Base-by-base conservation (phyloP, 2,113 vertebrate species). In the Syngnathus typhle region DNA sequence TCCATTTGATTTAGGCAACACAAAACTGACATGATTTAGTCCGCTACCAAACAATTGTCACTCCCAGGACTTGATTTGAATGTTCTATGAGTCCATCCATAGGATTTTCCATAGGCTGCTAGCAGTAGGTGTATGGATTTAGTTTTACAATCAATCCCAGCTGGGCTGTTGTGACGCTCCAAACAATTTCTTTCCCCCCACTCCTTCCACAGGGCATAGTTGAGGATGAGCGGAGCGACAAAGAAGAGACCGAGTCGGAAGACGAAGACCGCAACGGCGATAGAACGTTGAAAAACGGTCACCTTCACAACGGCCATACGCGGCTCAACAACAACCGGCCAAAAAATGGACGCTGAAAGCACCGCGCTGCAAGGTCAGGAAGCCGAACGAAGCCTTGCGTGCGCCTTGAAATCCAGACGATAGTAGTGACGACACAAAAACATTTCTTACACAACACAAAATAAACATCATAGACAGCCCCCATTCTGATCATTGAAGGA, bases 191-290 rank as follows among this genome's bases (percentile, higher is more conserved):
- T 18, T 44, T 37, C 7, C 60, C 51, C 46, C 46, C 5, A 16
- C 72, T 5, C 5, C 3, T 11, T 49, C 16, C 0, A 18, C 72
- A 93, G 91, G 71, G 82, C 18, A 91, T 91, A 0, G 91, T 97
- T 8, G 93, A 98, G 81, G 96, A 98, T 0, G 96, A 96, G 81
- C 87, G 96, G 36, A 98, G 96, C 0, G 96, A 98, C 73, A 80
- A 89, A 0, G 96, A 97, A 0, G 96, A 98, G 85, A 94, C 94
- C 0, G 93, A 93, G 75, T 92, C 94, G 0, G 94, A 95, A 7
- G 95, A 94, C 0, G 94, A 95, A 10, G 91, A 91, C 2, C 88
- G 82, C 1, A 46, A 64, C n/a, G 41, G 3, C 0, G 72, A 13
- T 2, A 69, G 55, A 16, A 90, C 41, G 2, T 68, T 64, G 0